Conservation (phyloP, 2,888 invertebrate genomes). For the Agrochola litura region DNA sequence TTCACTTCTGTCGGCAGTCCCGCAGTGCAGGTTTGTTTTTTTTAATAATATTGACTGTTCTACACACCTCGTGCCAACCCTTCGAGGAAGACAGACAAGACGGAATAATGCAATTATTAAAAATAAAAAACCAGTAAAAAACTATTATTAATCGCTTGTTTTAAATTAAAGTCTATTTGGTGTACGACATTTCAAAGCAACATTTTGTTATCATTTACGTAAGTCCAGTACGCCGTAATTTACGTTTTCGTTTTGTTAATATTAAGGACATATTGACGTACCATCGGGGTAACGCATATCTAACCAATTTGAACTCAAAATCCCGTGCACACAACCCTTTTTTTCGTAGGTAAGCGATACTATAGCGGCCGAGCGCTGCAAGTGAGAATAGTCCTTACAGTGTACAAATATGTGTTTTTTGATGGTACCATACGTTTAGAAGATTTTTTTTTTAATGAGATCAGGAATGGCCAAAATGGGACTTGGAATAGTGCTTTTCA, state of each 20-base stretch:
- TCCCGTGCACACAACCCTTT: too few species aligned
- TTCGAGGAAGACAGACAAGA: not conserved
- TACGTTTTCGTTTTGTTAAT: not conserved
- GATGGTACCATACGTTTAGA: not conserved
- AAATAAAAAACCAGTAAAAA: slow-evolving; percentile 1
- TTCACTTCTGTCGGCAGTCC: too few species aligned
- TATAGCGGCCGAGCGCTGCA: too few species aligned
- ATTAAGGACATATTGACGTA: not conserved
- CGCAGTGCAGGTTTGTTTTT: too few species aligned
- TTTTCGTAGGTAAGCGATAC: too few species aligned
- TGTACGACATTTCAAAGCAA: slow-evolving; percentile 9
- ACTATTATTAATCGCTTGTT: not conserved
- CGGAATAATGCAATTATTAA: not conserved
- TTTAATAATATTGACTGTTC: too few species aligned
- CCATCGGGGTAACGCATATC: too few species aligned
- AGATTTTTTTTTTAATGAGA: not conserved
- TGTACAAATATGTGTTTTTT: too few species aligned
- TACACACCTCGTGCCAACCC: too few species aligned
- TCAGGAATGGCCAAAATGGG: not conserved
- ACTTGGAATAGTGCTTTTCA: too few species aligned
- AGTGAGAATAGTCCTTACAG: too few species aligned
- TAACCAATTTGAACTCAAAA: too few species aligned
- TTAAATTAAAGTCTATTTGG: slow-evolving; percentile 28
- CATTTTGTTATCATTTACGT: slow-evolving; percentile 8
- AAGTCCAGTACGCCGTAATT: not conserved